A percentile compares a stretch with the other conserved stretches of the same genome.
Evolutionary conservation across 2,888 invertebrate species (phyloP).

Genomic region (Chloroclystis v-ata): DNA sequence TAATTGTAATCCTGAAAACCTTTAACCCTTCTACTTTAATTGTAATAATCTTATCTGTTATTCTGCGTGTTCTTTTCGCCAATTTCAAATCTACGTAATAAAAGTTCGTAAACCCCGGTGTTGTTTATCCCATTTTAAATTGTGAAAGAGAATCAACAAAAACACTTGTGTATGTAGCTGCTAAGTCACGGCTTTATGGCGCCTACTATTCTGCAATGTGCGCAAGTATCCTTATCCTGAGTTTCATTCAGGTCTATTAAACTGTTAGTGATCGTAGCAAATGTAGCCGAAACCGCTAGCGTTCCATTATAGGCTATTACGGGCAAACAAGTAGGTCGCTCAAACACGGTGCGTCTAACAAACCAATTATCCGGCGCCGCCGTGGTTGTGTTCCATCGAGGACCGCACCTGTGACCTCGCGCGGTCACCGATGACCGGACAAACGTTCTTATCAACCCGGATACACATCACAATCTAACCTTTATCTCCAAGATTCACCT

Average conservation of each 20-base stretch:
- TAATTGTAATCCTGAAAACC: slow-evolving; percentile 5
- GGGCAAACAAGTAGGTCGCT: slow-evolving; percentile 23
- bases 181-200: neutral
- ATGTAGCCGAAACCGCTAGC: slow-evolving; percentile 16
- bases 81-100: neutral
- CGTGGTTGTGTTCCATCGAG: slow-evolving; percentile 8
- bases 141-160: neutral
- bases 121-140: neutral
- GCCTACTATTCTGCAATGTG: neutral
- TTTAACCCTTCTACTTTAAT: neutral
- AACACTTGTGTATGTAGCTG: neutral
- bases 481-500: neutral
- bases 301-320: slow-evolving; percentile 14
- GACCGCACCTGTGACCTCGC: slow-evolving; percentile 29
- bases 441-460: neutral
- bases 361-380: slow-evolving; percentile 29
- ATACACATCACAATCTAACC: neutral
- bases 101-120: neutral
- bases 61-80: neutral
- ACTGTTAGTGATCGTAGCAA: slow-evolving; percentile 2
- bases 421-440: slow-evolving; percentile 9
- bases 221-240: neutral
- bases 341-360: slow-evolving; percentile 28
- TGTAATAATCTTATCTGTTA: neutral
- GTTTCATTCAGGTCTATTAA: neutral